A percentile compares a stretch with the other conserved stretches of the same genome.
Evolutionary conservation across 2,888 invertebrate species (phyloP).

Genomic region (Glomeris marginata): DNA sequence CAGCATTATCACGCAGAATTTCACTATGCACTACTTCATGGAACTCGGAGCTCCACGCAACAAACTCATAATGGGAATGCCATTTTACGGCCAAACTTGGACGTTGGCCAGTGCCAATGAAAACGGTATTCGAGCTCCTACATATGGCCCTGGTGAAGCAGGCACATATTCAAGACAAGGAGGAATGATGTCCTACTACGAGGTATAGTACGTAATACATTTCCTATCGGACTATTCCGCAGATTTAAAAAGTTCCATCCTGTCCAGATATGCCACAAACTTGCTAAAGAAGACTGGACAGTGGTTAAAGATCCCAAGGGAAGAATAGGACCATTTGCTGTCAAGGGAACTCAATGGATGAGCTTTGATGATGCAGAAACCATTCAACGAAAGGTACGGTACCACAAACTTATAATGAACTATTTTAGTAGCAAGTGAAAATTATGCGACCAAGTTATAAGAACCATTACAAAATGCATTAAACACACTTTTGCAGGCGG

Average conservation of each 20-base stretch:
- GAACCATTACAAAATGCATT: background rate
- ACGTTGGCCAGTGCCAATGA: slow-evolving; percentile 18
- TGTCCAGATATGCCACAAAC: slow-evolving; percentile 59
- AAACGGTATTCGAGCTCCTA: slow-evolving; percentile 14
- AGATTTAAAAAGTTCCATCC: slow-evolving; percentile 12
- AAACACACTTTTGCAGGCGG: slow-evolving; percentile 31
- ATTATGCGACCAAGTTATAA: too few species aligned
- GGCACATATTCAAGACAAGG: slow-evolving; percentile 23
- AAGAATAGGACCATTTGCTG: slow-evolving; percentile 55
- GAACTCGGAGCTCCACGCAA: slow-evolving; percentile 20
- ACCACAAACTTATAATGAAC: background rate
- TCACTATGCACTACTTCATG: slow-evolving; percentile 18
- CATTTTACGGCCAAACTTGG: slow-evolving; percentile 22
- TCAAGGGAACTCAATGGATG: slow-evolving; percentile 72
- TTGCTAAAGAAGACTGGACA: slow-evolving; percentile 60
- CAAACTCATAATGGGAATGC: slow-evolving; percentile 22
- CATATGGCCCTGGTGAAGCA: slow-evolving; percentile 18
- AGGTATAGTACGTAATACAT: slow-evolving; percentile 21
- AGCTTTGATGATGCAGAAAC: slow-evolving; percentile 78
- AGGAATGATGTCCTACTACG: slow-evolving; percentile 59
- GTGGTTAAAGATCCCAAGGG: slow-evolving; percentile 52
- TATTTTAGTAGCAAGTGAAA: too few species aligned
- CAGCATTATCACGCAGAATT: slow-evolving; percentile 8
- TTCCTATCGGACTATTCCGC: background rate
- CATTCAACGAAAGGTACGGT: slow-evolving; percentile 50